phyloP scores from a whole-genome alignment of 2,797 vertebrate genomes.

The Gallinago nigripennis region DNA sequence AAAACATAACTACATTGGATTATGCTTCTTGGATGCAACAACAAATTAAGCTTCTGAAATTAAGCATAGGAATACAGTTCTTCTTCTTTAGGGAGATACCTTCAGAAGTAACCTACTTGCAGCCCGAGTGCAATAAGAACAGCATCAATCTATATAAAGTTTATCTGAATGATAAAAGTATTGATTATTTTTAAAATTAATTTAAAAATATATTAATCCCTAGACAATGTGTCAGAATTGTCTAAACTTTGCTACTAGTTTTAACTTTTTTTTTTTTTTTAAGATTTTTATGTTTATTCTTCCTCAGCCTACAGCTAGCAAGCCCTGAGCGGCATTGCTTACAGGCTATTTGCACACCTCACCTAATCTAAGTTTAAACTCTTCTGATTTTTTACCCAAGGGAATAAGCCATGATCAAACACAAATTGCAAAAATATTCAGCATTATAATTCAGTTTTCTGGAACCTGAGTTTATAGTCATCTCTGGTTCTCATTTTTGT shows the following conservation, averaged over 20 bases:
- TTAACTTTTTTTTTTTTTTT: background rate
- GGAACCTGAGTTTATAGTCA: background rate
- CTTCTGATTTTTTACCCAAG: slow-evolving; percentile 47
- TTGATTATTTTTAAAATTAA: background rate
- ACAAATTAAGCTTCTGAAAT: background rate
- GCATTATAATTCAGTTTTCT: slow-evolving; percentile 1
- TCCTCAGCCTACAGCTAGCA: background rate
- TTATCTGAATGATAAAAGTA: background rate
- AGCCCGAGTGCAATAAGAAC: background rate
- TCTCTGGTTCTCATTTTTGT: slow-evolving; percentile 1
- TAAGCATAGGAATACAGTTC: background rate
- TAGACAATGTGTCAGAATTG: background rate
- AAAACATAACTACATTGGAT: background rate
- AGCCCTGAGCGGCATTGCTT: slow-evolving; percentile 1
- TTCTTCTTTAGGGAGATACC: background rate
- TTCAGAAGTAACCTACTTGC: background rate
- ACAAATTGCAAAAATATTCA: slow-evolving; percentile 61
- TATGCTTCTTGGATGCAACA: background rate
- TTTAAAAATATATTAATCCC: background rate
- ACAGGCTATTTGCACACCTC: background rate
- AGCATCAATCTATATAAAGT: background rate
- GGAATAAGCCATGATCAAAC: slow-evolving; percentile 49
- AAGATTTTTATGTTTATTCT: background rate
- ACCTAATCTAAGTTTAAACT: slow-evolving; percentile 48
- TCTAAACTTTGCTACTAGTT: background rate